Base-by-base conservation (phyloP, 2,113 vertebrate species). In the Macrotus californicus region DNA sequence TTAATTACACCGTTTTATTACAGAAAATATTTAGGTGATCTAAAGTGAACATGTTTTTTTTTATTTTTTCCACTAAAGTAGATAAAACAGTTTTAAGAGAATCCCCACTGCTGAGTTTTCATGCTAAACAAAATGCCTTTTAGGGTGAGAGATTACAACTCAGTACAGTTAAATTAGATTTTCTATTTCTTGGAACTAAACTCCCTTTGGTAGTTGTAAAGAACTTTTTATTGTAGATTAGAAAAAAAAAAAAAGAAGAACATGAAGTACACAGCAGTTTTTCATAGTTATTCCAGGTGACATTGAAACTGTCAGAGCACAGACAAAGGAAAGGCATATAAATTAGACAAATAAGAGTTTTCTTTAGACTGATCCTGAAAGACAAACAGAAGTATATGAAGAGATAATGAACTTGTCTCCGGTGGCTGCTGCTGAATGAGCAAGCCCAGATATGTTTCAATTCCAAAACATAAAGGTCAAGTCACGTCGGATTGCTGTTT, bases 231-330 rank as follows among this genome's bases (percentile, higher is more conserved):
- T 77, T 96, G 90, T 94, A 96, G 83, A 96, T 96, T 83, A 89
- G 95, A 97, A 96, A 96, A 97, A 84, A 96, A 97, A 84, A 96
- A 96, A 94, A 95, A 98, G 89, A 29, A 96, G 96, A 97, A 93
- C 94, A 96, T 93, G 97, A 98, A 96, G 97, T 97, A 94, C 93
- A 91, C 91, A 96, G 97, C 98, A 99, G 99, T 99, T 99, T 99
- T 99, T 99, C 99, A 99, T 99, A 98, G 97, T 99, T 99, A 99
- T 99, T 99, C 97, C 88, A 94, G 96, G 91, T 99, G 99, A 99
- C 98, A 97, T 99, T 98, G 98, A 98, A 99, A 99, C 98, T 99
- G 98, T 98, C 88, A 97, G 94, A 96, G 92, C 92, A 91, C 95
- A 98, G 96, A 97, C 96, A 93, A 75, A 87, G 95, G 83, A 98